Evolutionary conservation across 2,113 vertebrate genomes (phyloP).

Genomic region (Carassius auratus): DNA sequence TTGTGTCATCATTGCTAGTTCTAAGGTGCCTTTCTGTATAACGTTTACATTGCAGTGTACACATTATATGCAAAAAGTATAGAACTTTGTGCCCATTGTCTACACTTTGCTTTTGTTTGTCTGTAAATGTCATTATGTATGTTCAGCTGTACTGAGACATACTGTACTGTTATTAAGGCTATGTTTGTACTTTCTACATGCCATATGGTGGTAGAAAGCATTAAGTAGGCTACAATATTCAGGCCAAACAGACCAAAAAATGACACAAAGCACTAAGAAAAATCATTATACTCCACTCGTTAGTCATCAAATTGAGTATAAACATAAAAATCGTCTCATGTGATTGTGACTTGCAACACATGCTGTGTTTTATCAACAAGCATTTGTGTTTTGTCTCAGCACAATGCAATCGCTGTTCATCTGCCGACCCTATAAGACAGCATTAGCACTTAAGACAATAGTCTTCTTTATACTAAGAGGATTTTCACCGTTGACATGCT

Average conservation of each 20-base stretch:
- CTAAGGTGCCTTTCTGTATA: neutral
- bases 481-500: constrained; percentile 26
- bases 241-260: neutral
- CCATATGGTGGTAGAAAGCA: constrained; percentile 15
- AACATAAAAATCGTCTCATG: neutral
- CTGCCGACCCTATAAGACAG: constrained; percentile 18
- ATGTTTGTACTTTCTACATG: constrained; percentile 27
- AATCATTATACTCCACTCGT: neutral
- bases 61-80: neutral
- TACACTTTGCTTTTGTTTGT: neutral
- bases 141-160: neutral
- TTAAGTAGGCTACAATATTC: neutral
- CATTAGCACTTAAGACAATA: constrained; percentile 44
- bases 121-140: neutral
- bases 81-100: neutral
- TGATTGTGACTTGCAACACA: neutral
- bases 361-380: neutral
- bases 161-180: neutral
- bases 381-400: neutral
- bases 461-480: constrained; percentile 40
- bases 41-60: neutral
- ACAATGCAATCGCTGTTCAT: neutral
- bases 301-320: neutral
- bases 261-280: neutral
- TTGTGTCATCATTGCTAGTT: neutral